Conservation (phyloP, 2,888 invertebrate species). For the Perithous albicinctus region DNA sequence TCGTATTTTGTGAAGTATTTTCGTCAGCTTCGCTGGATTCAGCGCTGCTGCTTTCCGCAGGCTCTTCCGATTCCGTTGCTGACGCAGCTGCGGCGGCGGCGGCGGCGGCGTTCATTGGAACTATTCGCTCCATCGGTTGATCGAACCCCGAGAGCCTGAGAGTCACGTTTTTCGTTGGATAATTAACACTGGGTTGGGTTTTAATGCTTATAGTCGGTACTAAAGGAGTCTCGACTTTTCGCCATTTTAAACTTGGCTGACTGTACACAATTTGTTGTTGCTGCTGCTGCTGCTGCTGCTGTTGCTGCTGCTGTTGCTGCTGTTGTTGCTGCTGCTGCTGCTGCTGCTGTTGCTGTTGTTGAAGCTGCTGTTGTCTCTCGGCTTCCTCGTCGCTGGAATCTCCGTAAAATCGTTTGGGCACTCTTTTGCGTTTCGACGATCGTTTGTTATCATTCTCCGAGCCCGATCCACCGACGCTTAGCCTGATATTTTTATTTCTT, state of each 20-base stretch:
- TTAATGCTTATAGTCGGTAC: conserved; percentile 49
- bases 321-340: conserved; percentile 81
- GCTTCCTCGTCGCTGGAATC: conserved; percentile 94
- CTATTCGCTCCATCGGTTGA: conserved; percentile 57
- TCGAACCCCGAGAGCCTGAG: conserved; percentile 61
- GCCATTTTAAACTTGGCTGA: conserved; percentile 87
- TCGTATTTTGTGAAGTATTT: too few species aligned
- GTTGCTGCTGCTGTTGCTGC: conserved; percentile 74
- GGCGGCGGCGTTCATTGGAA: conserved; percentile 75
- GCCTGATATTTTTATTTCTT: conserved; percentile 63
- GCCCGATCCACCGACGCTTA: conserved; percentile 80
- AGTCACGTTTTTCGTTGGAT: conserved; percentile 65
- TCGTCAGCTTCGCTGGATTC: conserved; percentile 81
- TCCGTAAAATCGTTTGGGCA: conserved; percentile 95
- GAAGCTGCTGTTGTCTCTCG: conserved; percentile 86
- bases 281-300: conserved; percentile 71
- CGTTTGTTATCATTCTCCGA: conserved; percentile 89
- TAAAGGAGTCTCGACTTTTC: conserved; percentile 89
- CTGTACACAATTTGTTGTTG: conserved; percentile 56
- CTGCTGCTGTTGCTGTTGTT: conserved; percentile 37
- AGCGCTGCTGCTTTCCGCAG: conserved; percentile 77
- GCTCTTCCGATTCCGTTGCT: conserved; percentile 78
- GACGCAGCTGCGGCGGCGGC: conserved; percentile 80
- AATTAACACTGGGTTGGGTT: conserved; percentile 50
- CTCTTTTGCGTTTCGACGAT: conserved; percentile 91